Base-by-base conservation (phyloP, 2,888 invertebrate species). In the Acleris cristana region DNA sequence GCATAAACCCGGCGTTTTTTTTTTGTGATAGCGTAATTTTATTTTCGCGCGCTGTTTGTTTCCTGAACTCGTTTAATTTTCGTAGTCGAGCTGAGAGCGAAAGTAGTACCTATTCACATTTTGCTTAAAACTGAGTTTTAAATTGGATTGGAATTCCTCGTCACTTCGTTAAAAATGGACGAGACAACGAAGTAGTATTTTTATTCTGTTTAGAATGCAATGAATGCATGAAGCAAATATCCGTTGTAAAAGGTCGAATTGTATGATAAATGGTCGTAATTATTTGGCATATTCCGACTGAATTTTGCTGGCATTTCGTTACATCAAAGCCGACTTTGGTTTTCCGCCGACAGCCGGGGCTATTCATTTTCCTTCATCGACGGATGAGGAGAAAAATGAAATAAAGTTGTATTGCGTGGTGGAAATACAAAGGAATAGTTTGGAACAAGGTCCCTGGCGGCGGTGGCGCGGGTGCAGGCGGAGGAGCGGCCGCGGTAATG, bases 391-490 rank as follows among this genome's bases (percentile, higher is more conserved):
- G 80, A 79, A 79, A 83, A 82, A 82, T 82, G 76, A 81, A 84
- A 86, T 82, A 81, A 82, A 81, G 75, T 80, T 83, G 74, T 73
- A 71, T 79, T 71, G 77, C 73, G 72, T 72, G 73, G 71, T 78
- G 72, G 75, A 80, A 83, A 82, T 75, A 87, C 84, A 88, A 87
- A 85, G 80, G 80, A 84, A 85, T 83, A 83, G 85, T 86, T 87
- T 80, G 77, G 77, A 80, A 79, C 73, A 77, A 70, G 79, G 76
- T 84, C 85, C 84, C 85, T 72, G 69, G 84, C 73, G 85, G 84
- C 80, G 79, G 76, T 63, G 18, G 52, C 30, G 67, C 57, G 40
- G 58, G 52, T 53, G 54, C 53, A 23, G 62, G 58, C 58, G 40
- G 51, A 57, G 62, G 57, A 57, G 62, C 62, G 45, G 40, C 60